Base-by-base conservation (phyloP, 2,888 invertebrate genomes). In the Cristatella mucedo region DNA sequence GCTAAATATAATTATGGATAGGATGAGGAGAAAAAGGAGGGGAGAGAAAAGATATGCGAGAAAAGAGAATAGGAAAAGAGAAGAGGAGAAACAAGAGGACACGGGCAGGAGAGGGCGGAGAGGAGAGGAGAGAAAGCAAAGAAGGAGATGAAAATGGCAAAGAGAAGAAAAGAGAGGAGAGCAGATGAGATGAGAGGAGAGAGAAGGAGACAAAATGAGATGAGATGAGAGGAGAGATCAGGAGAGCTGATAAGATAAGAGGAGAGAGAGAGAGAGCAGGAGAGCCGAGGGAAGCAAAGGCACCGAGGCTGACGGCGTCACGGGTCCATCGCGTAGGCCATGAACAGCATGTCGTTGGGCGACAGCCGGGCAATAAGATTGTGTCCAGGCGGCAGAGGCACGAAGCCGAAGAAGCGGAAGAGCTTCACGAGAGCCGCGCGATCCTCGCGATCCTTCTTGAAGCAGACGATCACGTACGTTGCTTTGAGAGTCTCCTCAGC, bases 401-500 rank as follows among this genome's bases (percentile, higher is more conserved):
- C n/a, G n/a, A n/a, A n/a, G n/a, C n/a, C n/a, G n/a, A n/a, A n/a
- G n/a, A n/a, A n/a, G n/a, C n/a, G n/a, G n/a, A n/a, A n/a, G n/a
- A n/a, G n/a, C n/a, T n/a, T n/a, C n/a, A n/a, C n/a, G n/a, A n/a
- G n/a, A n/a, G n/a, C n/a, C n/a, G n/a, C n/a, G n/a, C 85, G 77
- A 61, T 91, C 87, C 37, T 76, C 66, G 39, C 85, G 77, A 57
- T 80, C 77, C 68, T 84, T 84, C 52, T 76, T 76, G 63, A 86
- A 77, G 68, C 81, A 82, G 42, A 80, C 75, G 49, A 80, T 72
- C 56, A 82, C 80, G 60, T 80, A 76, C 52, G 74, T 74, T 65
- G 84, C 85, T 46, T 77, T 76, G 40, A 93, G 75, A 48, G 80
- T 76, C 61, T 93, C 91, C 67, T 93, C 93, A 40, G 89, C 91